A percentile compares a stretch with the other conserved stretches of the same genome.
phyloP scores from a whole-genome alignment of 2,113 vertebrate species.

The Tenebrosternarchus preto region DNA sequence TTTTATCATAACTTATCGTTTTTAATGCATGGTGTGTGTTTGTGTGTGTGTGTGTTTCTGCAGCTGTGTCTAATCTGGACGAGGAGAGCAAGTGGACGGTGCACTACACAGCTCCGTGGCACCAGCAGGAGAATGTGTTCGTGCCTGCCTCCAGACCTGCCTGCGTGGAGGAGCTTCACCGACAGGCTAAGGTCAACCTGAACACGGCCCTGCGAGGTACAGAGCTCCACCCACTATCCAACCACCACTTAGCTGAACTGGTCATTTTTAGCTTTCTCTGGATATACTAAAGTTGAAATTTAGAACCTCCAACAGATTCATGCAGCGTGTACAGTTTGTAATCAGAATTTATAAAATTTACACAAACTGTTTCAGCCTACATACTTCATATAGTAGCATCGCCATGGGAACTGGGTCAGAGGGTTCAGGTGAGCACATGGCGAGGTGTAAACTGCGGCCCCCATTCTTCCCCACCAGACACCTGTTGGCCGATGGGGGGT shows the following conservation, averaged over 20 bases:
- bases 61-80: conserved; percentile 96
- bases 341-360: too few species aligned
- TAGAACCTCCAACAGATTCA: not conserved
- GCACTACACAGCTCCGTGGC: conserved; percentile 94
- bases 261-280: not conserved
- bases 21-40: not conserved
- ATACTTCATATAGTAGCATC: not conserved
- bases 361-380: too few species aligned
- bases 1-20: not conserved
- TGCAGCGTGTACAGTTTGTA: not conserved
- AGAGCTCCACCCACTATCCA: not conserved
- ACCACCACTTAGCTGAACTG: not conserved
- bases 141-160: conserved; percentile 85
- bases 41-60: conserved; percentile 17
- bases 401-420: not conserved
- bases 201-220: conserved; percentile 94
- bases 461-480: not conserved
- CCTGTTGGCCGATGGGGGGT: conserved; percentile 8
- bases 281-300: not conserved
- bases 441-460: not conserved
- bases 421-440: conserved; percentile 15
- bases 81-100: conserved; percentile 97
- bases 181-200: conserved; percentile 95
- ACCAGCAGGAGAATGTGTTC: conserved; percentile 98
- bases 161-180: conserved; percentile 94